A percentile compares a stretch with the other conserved stretches of the same genome.
These are phyloP conservation scores for Chionis minor DNA, from an alignment of 2,113 vertebrate genomes.

Conservation along the genomic window DNA sequence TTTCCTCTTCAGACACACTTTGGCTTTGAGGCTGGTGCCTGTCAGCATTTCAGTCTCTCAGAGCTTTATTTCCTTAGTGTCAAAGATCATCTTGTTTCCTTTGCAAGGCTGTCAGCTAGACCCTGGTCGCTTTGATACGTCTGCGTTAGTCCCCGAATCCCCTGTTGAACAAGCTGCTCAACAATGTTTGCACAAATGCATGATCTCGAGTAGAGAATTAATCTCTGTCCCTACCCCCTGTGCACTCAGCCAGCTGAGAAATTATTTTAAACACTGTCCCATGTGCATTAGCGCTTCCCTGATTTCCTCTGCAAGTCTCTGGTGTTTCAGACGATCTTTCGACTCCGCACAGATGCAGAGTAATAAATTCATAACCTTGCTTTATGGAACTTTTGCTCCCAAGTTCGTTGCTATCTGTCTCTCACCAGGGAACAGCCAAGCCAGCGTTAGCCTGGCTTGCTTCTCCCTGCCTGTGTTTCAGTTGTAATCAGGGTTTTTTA, in stretches of 20 bases:
- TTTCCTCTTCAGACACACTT: neutral
- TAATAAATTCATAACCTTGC: conserved; percentile 29
- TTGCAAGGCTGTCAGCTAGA: conserved; percentile 48
- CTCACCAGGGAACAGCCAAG: neutral
- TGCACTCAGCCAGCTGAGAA: conserved; percentile 33
- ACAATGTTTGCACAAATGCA: conserved; percentile 48
- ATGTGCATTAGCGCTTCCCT: neutral
- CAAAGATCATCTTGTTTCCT: conserved; percentile 53
- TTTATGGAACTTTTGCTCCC: conserved; percentile 1
- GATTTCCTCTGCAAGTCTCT: conserved; percentile 14
- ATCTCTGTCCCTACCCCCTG: neutral
- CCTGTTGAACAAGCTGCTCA: conserved; percentile 37
- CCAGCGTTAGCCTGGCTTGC: neutral
- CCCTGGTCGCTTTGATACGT: neutral
- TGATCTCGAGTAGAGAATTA: conserved; percentile 10
- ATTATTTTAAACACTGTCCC: conserved; percentile 1
- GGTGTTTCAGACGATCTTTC: neutral
- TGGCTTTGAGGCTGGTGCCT: neutral
- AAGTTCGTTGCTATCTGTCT: neutral
- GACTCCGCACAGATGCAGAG: neutral
- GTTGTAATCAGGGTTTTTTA: neutral
- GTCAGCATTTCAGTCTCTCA: conserved; percentile 32
- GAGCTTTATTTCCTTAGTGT: conserved; percentile 49
- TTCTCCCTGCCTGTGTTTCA: neutral
- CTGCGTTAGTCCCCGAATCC: neutral